Evolutionary conservation across 1,140 invertebrate species (phyloP).

Genomic region (Homalodisca vitripennis): DNA sequence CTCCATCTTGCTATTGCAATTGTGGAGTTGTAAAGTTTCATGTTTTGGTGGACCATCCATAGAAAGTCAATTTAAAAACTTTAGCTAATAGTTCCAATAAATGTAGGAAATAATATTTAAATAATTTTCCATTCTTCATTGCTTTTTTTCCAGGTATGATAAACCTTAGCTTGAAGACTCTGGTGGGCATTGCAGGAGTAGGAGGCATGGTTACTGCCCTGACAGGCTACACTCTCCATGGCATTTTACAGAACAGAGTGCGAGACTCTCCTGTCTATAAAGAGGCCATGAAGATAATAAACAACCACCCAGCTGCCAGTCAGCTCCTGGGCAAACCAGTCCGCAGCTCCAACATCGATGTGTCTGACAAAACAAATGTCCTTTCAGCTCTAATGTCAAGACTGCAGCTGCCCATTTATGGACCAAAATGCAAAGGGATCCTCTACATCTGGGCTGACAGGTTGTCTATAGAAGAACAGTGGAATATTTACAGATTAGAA

Average conservation of each 20-base stretch:
- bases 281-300: slow-evolving; percentile 2
- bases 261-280: slow-evolving; percentile 11
- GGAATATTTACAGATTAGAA: slow-evolving; percentile 3
- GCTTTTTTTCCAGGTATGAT: no score
- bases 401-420: not conserved
- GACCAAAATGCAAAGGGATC: not conserved
- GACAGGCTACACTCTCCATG: slow-evolving; percentile 10
- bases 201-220: not conserved
- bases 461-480: not conserved
- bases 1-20: no score
- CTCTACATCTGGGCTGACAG: not conserved
- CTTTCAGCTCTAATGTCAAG: not conserved
- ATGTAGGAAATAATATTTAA: no score
- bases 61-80: no score
- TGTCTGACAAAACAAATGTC: not conserved
- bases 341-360: not conserved
- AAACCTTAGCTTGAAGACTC: not conserved
- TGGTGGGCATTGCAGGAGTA: not conserved
- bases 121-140: no score
- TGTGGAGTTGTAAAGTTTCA: no score
- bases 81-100: no score
- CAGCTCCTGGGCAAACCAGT: not conserved
- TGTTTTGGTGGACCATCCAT: no score
- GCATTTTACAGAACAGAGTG: slow-evolving; percentile 3
- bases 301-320: not conserved